Base-by-base conservation (phyloP, 2,888 invertebrate genomes). In the Cistogaster globosa region DNA sequence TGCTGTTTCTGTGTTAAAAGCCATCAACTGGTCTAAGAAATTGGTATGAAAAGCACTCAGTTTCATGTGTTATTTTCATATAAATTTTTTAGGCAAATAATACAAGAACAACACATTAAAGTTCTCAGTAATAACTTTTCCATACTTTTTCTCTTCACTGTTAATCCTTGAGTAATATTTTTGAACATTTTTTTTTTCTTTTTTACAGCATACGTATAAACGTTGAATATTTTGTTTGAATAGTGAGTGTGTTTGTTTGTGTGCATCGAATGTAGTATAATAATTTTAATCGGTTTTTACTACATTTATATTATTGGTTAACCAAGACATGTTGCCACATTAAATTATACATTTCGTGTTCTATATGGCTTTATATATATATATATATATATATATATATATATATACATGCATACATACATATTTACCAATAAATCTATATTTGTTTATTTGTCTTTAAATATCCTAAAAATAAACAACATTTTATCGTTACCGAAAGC, bases 231-330 rank as follows among this genome's bases (percentile, higher is more conserved):
- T 2, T 38, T 20, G 20, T n/a, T 63, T 42, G 16, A 16, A 26
- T 45, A n/a, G 42, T 20, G 26, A 26, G n/a, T 58, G 3, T n/a
- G n/a, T 58, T 0, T 53, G 51, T 53, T 42, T 60, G 22, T 16
- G 45, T 58, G 36, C 55, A n/a, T 51, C 18, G 32, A 32, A 48
- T 72, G 48, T 60, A 48, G 48, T 60, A 48, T 58, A 60, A 69
- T 55, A 38, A 75, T 32, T 80, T 80, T 60, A 79, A 71, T 79
- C 69, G 69, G n/a, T 74, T 74, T 63, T 69, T 75, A 79, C 51
- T 48, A 68, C 74, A 80, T 60, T 80, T 72, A 67, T 80, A 53
- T 80, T 80, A 84, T 67, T 76, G 75, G 80, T 84, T 81, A 81
- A 77, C 76, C 84, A 76, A 62, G 48, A 80, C 55, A 84, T 80